Evolutionary conservation across 2,888 invertebrate species (phyloP).

Genomic region (Sinohyriopsis cumingii): DNA sequence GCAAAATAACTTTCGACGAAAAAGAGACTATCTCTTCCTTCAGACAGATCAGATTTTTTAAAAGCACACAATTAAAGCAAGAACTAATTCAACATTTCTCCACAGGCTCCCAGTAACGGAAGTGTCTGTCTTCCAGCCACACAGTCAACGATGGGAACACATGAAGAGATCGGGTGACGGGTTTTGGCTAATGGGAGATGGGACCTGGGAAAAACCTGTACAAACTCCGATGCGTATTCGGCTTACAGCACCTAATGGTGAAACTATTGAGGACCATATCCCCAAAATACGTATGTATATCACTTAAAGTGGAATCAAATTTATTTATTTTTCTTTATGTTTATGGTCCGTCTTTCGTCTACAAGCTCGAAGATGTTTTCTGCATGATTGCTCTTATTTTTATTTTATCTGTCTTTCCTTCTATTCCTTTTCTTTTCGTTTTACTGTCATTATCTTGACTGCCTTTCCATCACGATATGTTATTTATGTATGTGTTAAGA

Average conservation of each 20-base stretch:
- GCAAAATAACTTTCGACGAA: too few species aligned
- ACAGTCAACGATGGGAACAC: conserved; percentile 23
- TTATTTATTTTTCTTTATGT: too few species aligned
- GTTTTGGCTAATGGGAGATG: conserved; percentile 35
- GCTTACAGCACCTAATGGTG: conserved; percentile 48
- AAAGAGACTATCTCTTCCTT: too few species aligned
- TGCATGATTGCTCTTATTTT: too few species aligned
- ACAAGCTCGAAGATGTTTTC: too few species aligned
- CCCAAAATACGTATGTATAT: conserved; percentile 36
- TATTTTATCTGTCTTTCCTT: too few species aligned
- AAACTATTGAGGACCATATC: conserved; percentile 35
- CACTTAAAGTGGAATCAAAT: not conserved
- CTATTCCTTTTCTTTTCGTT: too few species aligned
- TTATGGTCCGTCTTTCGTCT: too few species aligned
- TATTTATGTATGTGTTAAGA: too few species aligned
- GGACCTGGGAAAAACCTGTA: conserved; percentile 32
- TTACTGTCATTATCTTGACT: too few species aligned
- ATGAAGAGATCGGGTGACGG: conserved; percentile 43
- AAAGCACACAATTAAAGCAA: not conserved
- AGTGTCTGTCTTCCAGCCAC: conserved; percentile 38
- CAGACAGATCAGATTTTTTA: too few species aligned
- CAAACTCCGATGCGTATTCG: conserved; percentile 29
- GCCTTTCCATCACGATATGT: too few species aligned
- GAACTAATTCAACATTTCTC: not conserved
- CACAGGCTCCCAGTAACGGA: conserved; percentile 48